Conservation (phyloP, 2,888 invertebrate species). For the Pristionchus mayeri region DNA sequence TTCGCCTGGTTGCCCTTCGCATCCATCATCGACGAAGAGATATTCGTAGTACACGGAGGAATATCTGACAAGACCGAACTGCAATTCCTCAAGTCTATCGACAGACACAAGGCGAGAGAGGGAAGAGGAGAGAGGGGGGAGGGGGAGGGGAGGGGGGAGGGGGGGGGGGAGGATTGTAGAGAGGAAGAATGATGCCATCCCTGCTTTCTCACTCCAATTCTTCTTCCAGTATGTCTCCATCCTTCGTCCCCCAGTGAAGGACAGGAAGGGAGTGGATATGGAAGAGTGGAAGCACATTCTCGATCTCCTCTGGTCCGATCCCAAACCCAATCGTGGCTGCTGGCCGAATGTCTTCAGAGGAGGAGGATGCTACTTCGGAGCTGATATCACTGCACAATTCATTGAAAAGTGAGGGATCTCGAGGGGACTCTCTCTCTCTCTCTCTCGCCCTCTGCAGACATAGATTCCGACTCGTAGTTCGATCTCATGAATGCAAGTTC, state of each 20-base stretch:
- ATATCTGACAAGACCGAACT: slow-evolving; percentile 91
- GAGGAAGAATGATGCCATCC: no score
- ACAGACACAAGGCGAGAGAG: slow-evolving; percentile 83
- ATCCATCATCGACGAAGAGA: slow-evolving; percentile 90
- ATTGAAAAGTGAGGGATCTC: slow-evolving; percentile 81
- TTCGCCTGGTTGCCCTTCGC: slow-evolving; percentile 93
- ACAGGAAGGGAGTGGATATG: slow-evolving; percentile 80
- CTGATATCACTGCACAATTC: slow-evolving; percentile 88
- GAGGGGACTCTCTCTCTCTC: neutral
- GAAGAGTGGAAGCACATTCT: slow-evolving; percentile 94
- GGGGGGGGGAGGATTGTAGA: no score
- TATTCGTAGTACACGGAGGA: slow-evolving; percentile 92
- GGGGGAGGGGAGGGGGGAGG: no score
- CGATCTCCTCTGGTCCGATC: slow-evolving; percentile 94
- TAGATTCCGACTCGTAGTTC: slow-evolving; percentile 82
- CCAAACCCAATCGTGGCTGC: slow-evolving; percentile 84
- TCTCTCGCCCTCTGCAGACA: slow-evolving; percentile 63
- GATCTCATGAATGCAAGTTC: slow-evolving; percentile 93
- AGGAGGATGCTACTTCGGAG: slow-evolving; percentile 93
- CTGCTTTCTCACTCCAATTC: neutral
- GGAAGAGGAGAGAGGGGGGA: no score
- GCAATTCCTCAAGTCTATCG: slow-evolving; percentile 85
- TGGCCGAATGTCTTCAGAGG: slow-evolving; percentile 84
- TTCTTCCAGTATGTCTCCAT: slow-evolving; percentile 86
- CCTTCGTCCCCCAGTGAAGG: slow-evolving; percentile 85